These are phyloP conservation scores for Platerodrilus igneus DNA, from an alignment of 2,888 invertebrate species.

Conservation along the genomic window DNA sequence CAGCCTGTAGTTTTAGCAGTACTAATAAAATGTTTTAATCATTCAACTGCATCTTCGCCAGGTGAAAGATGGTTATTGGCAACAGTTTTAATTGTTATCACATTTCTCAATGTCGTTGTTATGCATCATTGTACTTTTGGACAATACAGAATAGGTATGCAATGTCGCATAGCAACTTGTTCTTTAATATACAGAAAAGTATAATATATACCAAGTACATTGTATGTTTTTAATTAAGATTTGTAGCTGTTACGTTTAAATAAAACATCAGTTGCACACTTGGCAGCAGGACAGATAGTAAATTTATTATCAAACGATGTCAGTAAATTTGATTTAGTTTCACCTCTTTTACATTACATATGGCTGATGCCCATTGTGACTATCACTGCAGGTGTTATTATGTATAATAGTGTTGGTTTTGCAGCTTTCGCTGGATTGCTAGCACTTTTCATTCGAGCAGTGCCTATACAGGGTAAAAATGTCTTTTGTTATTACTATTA, in stretches of 20 bases:
- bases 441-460: constrained; percentile 52
- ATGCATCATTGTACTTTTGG: constrained; percentile 60
- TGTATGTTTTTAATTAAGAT: no score
- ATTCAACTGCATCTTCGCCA: constrained; percentile 48
- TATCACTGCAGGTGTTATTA: constrained; percentile 57
- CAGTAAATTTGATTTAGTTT: constrained; percentile 70
- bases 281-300: constrained; percentile 77
- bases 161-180: constrained; percentile 70
- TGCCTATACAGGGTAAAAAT: constrained; percentile 50
- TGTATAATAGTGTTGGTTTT: constrained; percentile 53
- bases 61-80: constrained; percentile 64
- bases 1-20: constrained; percentile 59
- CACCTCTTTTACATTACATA: constrained; percentile 66
- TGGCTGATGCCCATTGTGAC: constrained; percentile 78
- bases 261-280: constrained; percentile 68
- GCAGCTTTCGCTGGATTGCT: constrained; percentile 59
- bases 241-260: constrained; percentile 60
- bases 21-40: constrained; percentile 61
- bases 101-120: constrained; percentile 56
- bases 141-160: constrained; percentile 67
- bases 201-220: no score
- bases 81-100: constrained; percentile 55
- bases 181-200: constrained; percentile 83
- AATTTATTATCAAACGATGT: constrained; percentile 85
- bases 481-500: no score